phyloP scores from a whole-genome alignment of 2,888 invertebrate genomes.

The Biston stratarius region DNA sequence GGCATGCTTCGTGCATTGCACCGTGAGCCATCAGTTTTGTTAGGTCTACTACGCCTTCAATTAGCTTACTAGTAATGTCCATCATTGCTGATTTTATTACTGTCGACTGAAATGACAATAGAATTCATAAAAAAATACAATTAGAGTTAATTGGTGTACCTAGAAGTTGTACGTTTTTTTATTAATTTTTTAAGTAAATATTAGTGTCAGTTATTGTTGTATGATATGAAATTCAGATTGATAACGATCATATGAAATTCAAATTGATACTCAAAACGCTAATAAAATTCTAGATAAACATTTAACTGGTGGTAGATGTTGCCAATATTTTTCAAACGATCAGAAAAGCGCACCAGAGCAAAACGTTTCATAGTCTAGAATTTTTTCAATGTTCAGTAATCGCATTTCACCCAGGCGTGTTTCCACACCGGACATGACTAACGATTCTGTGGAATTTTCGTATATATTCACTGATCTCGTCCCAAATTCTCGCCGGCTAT shows the following conservation, averaged over 20 bases:
- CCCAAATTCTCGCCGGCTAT: conserved; percentile 47
- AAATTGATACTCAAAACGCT: background rate
- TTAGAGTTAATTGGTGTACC: background rate
- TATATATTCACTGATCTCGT: conserved; percentile 49
- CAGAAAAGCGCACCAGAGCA: background rate
- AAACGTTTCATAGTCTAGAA: background rate
- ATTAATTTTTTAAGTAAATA: too few species aligned
- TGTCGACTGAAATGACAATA: conserved; percentile 67
- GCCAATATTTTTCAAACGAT: background rate
- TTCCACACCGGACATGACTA: conserved; percentile 61
- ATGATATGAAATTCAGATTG: too few species aligned
- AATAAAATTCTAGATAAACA: background rate
- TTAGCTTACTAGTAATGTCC: conserved; percentile 72
- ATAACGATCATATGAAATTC: too few species aligned
- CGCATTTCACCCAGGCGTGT: conserved; percentile 39
- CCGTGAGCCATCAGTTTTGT: conserved; percentile 81
- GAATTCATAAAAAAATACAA: conserved; percentile 14
- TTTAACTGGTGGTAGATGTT: background rate
- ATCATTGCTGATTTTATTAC: conserved; percentile 77
- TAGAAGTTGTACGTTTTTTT: background rate
- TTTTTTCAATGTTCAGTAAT: conserved; percentile 34
- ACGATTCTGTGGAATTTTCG: conserved; percentile 55
- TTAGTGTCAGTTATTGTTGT: too few species aligned
- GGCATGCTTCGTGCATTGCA: conserved; percentile 83
- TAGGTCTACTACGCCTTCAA: conserved; percentile 72